phyloP scores from a whole-genome alignment of 2,797 vertebrate species.

The Crocodylus rhombifer region DNA sequence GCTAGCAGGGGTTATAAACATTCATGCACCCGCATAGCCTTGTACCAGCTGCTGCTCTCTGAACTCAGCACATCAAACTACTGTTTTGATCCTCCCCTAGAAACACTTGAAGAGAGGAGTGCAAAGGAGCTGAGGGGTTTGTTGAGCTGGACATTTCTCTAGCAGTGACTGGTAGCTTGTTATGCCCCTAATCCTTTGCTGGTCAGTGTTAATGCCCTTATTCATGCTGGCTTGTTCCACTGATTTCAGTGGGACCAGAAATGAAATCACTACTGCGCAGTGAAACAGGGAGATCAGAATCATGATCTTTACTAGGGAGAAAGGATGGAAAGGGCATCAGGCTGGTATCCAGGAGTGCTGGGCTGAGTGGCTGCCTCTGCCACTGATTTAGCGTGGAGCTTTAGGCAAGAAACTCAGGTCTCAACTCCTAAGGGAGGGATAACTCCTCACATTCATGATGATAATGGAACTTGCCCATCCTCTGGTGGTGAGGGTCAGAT shows the following conservation, averaged over 20 bases:
- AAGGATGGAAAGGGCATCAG: not conserved
- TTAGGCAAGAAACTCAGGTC: no score
- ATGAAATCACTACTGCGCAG: not conserved
- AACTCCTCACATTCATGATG: no score
- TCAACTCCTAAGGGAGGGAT: no score
- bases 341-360: not conserved
- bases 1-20: not conserved
- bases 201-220: not conserved
- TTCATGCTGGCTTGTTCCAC: not conserved
- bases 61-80: accelerated
- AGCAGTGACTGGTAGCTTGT: not conserved
- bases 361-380: not conserved
- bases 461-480: not conserved
- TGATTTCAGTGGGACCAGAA: not conserved
- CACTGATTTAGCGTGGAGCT: no score
- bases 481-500: not conserved
- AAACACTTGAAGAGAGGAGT: accelerated
- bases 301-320: not conserved
- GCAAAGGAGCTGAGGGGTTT: accelerated
- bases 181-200: not conserved
- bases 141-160: accelerated
- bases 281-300: not conserved
- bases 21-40: not conserved
- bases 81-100: not conserved
- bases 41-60: not conserved